Conservation (phyloP, 2,113 vertebrate species). For the Plecturocebus donacophilus region DNA sequence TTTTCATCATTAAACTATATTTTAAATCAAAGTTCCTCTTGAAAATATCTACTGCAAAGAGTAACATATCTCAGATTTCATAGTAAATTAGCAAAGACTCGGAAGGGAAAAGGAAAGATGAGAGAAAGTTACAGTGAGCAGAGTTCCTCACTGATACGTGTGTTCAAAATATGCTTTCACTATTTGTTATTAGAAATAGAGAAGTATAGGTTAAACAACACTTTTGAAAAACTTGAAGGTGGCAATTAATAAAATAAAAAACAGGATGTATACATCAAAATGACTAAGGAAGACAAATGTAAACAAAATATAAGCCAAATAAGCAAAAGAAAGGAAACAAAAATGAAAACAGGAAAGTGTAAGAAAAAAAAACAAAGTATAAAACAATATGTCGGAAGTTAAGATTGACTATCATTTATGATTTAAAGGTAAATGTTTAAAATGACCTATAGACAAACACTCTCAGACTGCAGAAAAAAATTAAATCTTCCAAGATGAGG, state of each 20-base stretch:
- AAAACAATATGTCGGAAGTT: neutral
- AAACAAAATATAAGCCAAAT: slow-evolving; percentile 33
- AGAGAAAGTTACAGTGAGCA: neutral
- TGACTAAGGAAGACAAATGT: neutral
- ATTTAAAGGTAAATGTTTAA: slow-evolving; percentile 34
- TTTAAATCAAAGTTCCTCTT: slow-evolving; percentile 19
- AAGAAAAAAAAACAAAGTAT: slow-evolving; percentile 2
- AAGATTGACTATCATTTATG: slow-evolving; percentile 29
- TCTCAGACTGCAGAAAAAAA: neutral
- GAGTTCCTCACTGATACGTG: neutral
- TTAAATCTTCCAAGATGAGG: neutral
- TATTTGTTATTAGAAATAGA: neutral
- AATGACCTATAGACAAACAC: neutral
- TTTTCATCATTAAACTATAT: slow-evolving; percentile 31
- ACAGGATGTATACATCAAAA: neutral
- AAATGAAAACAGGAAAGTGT: neutral
- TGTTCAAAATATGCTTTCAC: neutral
- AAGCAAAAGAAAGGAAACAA: slow-evolving; percentile 1
- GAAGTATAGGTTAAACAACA: neutral
- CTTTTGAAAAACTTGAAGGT: neutral
- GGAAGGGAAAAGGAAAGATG: neutral
- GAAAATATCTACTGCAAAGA: neutral
- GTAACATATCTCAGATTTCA: neutral
- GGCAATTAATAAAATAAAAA: slow-evolving; percentile 5
- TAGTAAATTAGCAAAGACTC: slow-evolving; percentile 12